These are phyloP conservation scores for Thysanoteuthis rhombus DNA, from an alignment of 2,888 invertebrate species.

Conservation along the genomic window DNA sequence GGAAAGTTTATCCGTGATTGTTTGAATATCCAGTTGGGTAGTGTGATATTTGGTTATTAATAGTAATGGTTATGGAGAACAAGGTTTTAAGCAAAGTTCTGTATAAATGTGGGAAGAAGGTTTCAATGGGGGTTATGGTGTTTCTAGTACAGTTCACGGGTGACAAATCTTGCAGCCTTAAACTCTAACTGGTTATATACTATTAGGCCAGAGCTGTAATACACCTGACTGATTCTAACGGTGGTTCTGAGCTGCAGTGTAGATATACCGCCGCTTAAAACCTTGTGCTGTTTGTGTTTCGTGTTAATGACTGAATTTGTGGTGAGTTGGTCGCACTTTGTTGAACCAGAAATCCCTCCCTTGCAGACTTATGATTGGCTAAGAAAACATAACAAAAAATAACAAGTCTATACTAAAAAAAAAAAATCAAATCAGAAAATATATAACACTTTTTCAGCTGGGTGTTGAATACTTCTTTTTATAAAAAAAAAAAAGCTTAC, in stretches of 20 bases:
- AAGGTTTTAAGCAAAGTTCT: slow-evolving; percentile 36
- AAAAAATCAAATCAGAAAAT: slow-evolving; percentile 23
- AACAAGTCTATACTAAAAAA: background rate
- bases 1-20: slow-evolving; percentile 38
- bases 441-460: background rate
- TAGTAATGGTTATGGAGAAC: slow-evolving; percentile 39
- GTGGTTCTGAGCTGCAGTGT: slow-evolving; percentile 33
- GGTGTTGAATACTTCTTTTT: slow-evolving; percentile 23
- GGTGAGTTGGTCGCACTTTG: slow-evolving; percentile 34
- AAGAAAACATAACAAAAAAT: slow-evolving; percentile 19
- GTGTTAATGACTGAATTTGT: slow-evolving; percentile 32
- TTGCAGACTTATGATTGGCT: slow-evolving; percentile 32
- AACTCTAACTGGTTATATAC: slow-evolving; percentile 17
- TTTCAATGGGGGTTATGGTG: slow-evolving; percentile 25
- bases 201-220: slow-evolving; percentile 20
- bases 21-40: slow-evolving; percentile 39
- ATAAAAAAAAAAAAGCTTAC: background rate
- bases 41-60: slow-evolving; percentile 39
- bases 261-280: slow-evolving; percentile 33
- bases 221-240: slow-evolving; percentile 13
- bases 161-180: slow-evolving; percentile 25
- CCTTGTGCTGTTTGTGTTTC: slow-evolving; percentile 34
- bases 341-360: slow-evolving; percentile 33
- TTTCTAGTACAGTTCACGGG: slow-evolving; percentile 24
- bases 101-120: slow-evolving; percentile 15